phyloP scores from a whole-genome alignment of 1,140 invertebrate genomes.

The Araneus ventricosus region DNA sequence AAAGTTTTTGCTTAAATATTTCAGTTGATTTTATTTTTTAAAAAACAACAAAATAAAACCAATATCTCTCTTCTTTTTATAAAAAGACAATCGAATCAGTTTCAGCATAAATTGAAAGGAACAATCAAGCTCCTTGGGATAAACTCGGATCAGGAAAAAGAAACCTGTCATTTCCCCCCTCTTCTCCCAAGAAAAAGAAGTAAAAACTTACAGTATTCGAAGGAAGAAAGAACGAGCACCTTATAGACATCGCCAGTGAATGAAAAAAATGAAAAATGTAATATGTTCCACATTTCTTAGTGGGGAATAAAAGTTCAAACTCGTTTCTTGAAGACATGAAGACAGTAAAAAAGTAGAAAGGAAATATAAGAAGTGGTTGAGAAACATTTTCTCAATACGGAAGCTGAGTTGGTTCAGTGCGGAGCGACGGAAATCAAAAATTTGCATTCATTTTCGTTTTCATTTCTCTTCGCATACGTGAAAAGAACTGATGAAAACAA shows the following conservation, averaged over 20 bases:
- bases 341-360: constrained; percentile 13
- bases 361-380: not conserved
- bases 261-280: constrained; percentile 33
- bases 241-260: not conserved
- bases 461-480: constrained; percentile 15
- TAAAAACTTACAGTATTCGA: not conserved
- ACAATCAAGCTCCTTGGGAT: not conserved
- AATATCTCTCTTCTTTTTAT: too few species aligned
- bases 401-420: not conserved
- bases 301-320: constrained; percentile 45
- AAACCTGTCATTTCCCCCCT: not conserved
- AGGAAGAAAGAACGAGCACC: not conserved
- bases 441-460: constrained; percentile 54
- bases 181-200: not conserved
- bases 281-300: constrained; percentile 7
- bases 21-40: too few species aligned
- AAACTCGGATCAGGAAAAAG: not conserved
- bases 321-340: not conserved
- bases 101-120: not conserved
- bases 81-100: not conserved
- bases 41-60: too few species aligned
- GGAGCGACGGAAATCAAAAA: constrained; percentile 47
- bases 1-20: too few species aligned
- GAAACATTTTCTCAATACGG: constrained; percentile 28
- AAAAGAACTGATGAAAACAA: not conserved